Percentiles rank a stretch among this genome's conserved stretches.
Evolutionary conservation across 2,113 vertebrate species (phyloP).

Genomic region (Pseudorhombus dupliciocellatus): DNA sequence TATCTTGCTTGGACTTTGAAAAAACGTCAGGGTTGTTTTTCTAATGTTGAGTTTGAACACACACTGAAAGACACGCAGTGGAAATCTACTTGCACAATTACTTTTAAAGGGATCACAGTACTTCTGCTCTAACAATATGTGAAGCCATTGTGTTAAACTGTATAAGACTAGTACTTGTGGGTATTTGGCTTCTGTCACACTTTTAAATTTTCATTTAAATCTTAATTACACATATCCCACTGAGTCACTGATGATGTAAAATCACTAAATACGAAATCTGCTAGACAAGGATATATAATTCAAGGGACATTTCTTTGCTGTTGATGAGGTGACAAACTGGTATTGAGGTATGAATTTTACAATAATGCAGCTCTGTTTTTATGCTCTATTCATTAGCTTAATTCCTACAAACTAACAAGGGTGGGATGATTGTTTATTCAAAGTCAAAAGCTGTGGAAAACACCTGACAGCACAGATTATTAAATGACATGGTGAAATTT

Average conservation of each 20-base stretch:
- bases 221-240: too few species aligned
- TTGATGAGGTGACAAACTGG: neutral
- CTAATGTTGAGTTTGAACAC: neutral
- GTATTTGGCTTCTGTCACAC: too few species aligned
- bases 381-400: constrained; percentile 4
- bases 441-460: constrained; percentile 37
- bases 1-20: neutral
- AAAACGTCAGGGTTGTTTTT: neutral
- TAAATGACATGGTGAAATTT: constrained; percentile 32
- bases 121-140: too few species aligned
- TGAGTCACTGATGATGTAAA: too few species aligned
- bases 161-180: too few species aligned
- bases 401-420: constrained; percentile 5
- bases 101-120: neutral
- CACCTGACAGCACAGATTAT: constrained; percentile 26
- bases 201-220: too few species aligned
- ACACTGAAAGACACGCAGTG: neutral
- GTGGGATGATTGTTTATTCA: constrained; percentile 25
- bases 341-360: neutral
- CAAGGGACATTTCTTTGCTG: constrained; percentile 5
- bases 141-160: too few species aligned
- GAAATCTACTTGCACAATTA: neutral
- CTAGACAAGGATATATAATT: neutral
- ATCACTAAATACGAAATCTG: neutral
- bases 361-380: neutral